These are phyloP conservation scores for Tethya wilhelma DNA, from an alignment of 37 sponge, comb jelly and placozoan genomes.

Conservation along the genomic window DNA sequence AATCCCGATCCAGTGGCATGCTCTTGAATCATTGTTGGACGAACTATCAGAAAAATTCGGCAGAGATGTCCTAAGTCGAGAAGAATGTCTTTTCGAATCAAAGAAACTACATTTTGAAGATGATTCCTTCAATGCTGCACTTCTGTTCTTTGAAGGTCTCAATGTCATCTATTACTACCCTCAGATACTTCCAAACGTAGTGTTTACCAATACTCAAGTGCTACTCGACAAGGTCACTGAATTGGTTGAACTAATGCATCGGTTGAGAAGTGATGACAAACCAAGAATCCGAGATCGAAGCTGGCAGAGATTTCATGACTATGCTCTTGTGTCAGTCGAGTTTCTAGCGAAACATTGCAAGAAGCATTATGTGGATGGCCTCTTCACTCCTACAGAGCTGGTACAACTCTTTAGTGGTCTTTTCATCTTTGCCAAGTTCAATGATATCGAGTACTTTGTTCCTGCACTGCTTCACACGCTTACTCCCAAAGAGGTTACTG, in stretches of 20 bases:
- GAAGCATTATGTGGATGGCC: neutral
- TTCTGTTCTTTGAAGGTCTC: slow-evolving; percentile 8
- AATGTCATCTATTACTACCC: slow-evolving; percentile 31
- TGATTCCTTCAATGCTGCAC: slow-evolving; percentile 24
- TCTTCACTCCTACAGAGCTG: slow-evolving; percentile 14
- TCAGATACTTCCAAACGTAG: slow-evolving; percentile 7
- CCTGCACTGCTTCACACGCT: slow-evolving; percentile 8
- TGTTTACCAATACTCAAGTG: slow-evolving; percentile 18
- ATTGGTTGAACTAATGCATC: neutral
- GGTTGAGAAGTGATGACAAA: neutral
- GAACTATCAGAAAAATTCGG: neutral
- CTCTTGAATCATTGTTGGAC: slow-evolving; percentile 4
- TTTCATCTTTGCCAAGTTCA: slow-evolving; percentile 15
- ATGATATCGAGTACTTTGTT: slow-evolving; percentile 22
- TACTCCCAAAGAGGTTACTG: neutral
- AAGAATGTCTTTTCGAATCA: slow-evolving; percentile 21
- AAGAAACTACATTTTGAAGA: slow-evolving; percentile 11
- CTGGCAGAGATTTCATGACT: slow-evolving; percentile 9
- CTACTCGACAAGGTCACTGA: slow-evolving; percentile 26
- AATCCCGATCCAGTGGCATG: slow-evolving; percentile 11
- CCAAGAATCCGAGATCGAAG: neutral
- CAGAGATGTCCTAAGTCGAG: neutral
- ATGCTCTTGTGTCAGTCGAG: neutral
- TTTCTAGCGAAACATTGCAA: neutral
- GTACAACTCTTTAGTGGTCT: neutral